Conservation (phyloP, 2,113 vertebrate genomes). For the Gadus chalcogrammus region DNA sequence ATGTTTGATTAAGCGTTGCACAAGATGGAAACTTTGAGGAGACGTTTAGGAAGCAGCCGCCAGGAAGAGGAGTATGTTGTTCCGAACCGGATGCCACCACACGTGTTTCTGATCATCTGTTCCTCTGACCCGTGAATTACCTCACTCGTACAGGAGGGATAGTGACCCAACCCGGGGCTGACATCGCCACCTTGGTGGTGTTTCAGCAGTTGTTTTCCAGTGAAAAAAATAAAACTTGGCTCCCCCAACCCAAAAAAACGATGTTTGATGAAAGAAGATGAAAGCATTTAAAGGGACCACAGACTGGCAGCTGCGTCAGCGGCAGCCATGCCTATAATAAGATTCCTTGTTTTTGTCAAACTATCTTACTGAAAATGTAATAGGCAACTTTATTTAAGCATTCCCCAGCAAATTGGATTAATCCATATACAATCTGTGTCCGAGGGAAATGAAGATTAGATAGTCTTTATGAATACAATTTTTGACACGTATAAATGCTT, state of each 20-base stretch:
- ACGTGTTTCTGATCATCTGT: slow-evolving; percentile 46
- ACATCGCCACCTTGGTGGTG: not conserved
- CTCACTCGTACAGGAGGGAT: slow-evolving; percentile 16
- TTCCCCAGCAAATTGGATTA: slow-evolving; percentile 8
- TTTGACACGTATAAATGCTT: too few species aligned
- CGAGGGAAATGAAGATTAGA: not conserved
- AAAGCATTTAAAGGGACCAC: slow-evolving; percentile 9
- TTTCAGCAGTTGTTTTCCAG: slow-evolving; percentile 32
- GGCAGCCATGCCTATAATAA: slow-evolving; percentile 46
- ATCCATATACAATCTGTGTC: too few species aligned
- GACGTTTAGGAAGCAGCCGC: slow-evolving; percentile 12
- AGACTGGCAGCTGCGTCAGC: slow-evolving; percentile 24
- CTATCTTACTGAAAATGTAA: slow-evolving; percentile 32
- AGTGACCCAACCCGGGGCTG: slow-evolving; percentile 19
- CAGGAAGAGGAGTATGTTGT: slow-evolving; percentile 23
- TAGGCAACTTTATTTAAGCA: slow-evolving; percentile 18
- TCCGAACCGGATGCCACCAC: slow-evolving; percentile 18
- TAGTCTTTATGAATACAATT: not conserved
- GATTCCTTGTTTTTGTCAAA: slow-evolving; percentile 30
- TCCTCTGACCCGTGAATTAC: slow-evolving; percentile 36
- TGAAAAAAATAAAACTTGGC: slow-evolving; percentile 19
- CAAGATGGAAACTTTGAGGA: slow-evolving; percentile 31
- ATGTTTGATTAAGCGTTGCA: slow-evolving; percentile 3
- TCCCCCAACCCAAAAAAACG: slow-evolving; percentile 8
- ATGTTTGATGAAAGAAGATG: not conserved